Conservation (phyloP, 2,888 invertebrate genomes). For the Ametastegia equiseti region DNA sequence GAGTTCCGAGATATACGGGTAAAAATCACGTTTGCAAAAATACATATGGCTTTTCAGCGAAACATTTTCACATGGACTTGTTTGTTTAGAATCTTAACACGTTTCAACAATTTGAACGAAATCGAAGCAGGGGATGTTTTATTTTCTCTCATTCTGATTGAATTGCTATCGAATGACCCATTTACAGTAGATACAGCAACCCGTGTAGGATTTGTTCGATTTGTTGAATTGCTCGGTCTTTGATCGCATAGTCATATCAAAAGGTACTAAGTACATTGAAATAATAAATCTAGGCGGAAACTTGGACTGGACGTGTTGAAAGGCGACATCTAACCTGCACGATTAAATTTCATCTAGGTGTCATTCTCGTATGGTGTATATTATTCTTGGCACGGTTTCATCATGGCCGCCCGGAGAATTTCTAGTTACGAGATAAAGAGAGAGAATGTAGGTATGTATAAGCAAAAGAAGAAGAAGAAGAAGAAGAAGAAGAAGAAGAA, state of each 20-base stretch:
- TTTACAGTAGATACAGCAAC: too few relatives aligned
- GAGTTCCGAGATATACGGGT: too few relatives aligned
- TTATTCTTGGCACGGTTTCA: slow-evolving; percentile 39
- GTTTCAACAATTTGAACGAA: too few relatives aligned
- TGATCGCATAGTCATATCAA: background rate
- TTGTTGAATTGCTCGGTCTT: background rate
- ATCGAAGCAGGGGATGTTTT: too few relatives aligned
- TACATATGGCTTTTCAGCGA: too few relatives aligned
- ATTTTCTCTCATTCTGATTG: too few relatives aligned
- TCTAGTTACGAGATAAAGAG: slow-evolving; percentile 34
- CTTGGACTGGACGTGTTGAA: background rate
- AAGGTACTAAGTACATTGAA: background rate
- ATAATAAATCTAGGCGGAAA: background rate
- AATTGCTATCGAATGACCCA: too few relatives aligned
- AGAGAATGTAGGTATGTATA: slow-evolving; percentile 48
- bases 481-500: slow-evolving; percentile 24
- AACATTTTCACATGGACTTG: too few relatives aligned
- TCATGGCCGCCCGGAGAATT: slow-evolving; percentile 30
- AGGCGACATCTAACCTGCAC: slow-evolving; percentile 27
- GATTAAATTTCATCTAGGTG: slow-evolving; percentile 28
- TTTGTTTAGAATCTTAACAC: too few relatives aligned
- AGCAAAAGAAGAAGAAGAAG: slow-evolving; percentile 44
- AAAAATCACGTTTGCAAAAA: too few relatives aligned
- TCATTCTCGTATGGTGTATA: slow-evolving; percentile 13
- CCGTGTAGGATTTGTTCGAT: background rate